These are phyloP conservation scores for Thermophis baileyi DNA, from an alignment of 2,113 vertebrate species.

Conservation along the genomic window DNA sequence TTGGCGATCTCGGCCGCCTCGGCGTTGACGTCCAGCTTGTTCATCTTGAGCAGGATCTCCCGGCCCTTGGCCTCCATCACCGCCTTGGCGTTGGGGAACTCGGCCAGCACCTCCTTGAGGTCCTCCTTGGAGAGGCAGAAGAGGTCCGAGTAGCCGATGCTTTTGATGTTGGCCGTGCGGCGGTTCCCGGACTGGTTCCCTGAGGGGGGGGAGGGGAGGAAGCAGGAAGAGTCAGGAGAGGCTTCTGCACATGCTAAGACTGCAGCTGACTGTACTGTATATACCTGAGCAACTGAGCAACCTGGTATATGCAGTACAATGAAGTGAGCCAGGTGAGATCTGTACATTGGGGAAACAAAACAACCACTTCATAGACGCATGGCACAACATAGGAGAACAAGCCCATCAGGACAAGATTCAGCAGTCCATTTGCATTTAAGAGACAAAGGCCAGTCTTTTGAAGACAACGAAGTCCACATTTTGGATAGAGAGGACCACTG, in stretches of 20 bases:
- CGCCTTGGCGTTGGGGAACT: slow-evolving; percentile 83
- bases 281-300: no score
- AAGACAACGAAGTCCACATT: no score
- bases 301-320: no score
- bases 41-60: slow-evolving; percentile 86
- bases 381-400: no score
- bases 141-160: slow-evolving; percentile 89
- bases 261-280: neutral
- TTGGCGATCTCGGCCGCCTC: slow-evolving; percentile 56
- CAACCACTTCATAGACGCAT: no score
- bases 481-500: no score
- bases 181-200: slow-evolving; percentile 90
- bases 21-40: slow-evolving; percentile 71
- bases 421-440: no score
- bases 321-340: no score
- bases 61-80: slow-evolving; percentile 87
- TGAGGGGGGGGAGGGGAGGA: slow-evolving; percentile 45
- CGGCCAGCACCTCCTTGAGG: slow-evolving; percentile 78
- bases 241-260: neutral
- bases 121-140: slow-evolving; percentile 92
- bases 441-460: no score
- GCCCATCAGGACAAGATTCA: no score
- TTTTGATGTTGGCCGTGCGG: slow-evolving; percentile 90
- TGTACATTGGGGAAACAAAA: no score
- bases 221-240: neutral